Percentiles rank a stretch among this genome's conserved stretches.
These are phyloP conservation scores for Pristionchus mayeri DNA, from an alignment of 2,888 invertebrate species.

Conservation along the genomic window DNA sequence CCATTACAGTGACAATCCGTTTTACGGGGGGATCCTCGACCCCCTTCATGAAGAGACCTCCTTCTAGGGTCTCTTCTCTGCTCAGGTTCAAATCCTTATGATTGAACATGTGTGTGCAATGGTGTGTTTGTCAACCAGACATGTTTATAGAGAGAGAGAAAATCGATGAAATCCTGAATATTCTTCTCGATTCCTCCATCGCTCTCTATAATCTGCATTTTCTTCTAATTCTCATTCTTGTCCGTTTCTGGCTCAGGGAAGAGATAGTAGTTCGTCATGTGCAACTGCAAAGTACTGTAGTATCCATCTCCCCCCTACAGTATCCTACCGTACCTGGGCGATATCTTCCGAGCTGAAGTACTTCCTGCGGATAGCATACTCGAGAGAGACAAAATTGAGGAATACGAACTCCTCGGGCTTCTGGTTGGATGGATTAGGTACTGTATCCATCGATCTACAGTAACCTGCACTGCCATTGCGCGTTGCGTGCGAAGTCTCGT, in stretches of 20 bases:
- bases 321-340: background rate
- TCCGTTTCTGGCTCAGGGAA: conserved; percentile 14
- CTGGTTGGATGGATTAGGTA: conserved; percentile 49
- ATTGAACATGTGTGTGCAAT: no score
- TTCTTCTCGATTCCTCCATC: no score
- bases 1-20: no score
- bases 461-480: conserved; percentile 61
- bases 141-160: no score
- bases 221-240: no score
- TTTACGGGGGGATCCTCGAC: no score
- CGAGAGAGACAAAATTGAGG: conserved; percentile 62
- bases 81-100: no score
- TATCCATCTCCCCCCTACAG: background rate
- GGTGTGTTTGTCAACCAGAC: no score
- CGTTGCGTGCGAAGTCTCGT: conserved; percentile 65
- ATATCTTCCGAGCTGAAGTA: conserved; percentile 48
- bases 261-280: conserved; percentile 48
- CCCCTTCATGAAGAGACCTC: no score
- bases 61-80: no score
- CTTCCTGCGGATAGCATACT: conserved; percentile 64
- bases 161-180: no score
- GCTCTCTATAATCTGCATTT: no score
- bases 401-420: conserved; percentile 66
- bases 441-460: conserved; percentile 6
- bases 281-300: background rate